Evolutionary conservation across 2,113 vertebrate species (phyloP).

Genomic region (Odontophorus gujanensis): DNA sequence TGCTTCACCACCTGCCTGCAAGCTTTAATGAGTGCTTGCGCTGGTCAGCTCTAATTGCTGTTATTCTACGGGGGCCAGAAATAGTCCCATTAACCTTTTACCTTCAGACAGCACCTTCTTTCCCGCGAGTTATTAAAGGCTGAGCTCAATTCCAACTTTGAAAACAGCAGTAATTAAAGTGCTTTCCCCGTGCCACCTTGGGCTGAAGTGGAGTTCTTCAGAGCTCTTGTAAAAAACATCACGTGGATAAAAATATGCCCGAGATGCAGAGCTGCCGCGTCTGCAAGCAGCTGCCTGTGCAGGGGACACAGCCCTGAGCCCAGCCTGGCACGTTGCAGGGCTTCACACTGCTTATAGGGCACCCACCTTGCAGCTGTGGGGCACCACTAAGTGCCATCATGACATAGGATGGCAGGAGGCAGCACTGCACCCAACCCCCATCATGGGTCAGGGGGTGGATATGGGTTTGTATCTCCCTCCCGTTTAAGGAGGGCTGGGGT

Average conservation of each 20-base stretch:
- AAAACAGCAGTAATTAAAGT: neutral
- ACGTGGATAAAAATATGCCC: neutral
- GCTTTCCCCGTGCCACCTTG: neutral
- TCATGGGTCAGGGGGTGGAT: neutral
- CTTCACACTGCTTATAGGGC: neutral
- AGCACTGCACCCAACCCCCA: neutral
- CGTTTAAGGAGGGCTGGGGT: neutral
- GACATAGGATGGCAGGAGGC: neutral
- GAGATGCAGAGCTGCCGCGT: neutral
- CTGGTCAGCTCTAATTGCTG: neutral
- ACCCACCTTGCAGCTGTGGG: neutral
- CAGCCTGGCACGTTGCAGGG: neutral
- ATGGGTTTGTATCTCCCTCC: neutral
- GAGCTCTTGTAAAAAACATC: neutral
- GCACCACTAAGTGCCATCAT: accelerated
- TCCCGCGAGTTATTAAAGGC: neutral
- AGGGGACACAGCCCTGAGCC: neutral
- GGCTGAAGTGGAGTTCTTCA: neutral
- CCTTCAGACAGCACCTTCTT: neutral
- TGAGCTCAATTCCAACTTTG: neutral
- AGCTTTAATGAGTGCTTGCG: neutral
- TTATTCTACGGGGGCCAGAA: neutral
- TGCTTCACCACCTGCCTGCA: neutral
- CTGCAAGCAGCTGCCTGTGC: neutral
- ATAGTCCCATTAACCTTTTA: neutral